Evolutionary conservation across 2,797 vertebrate genomes (phyloP), one percentile per base, ranked within the genome.

Genomic region (Rhodeus uyekii): DNA sequence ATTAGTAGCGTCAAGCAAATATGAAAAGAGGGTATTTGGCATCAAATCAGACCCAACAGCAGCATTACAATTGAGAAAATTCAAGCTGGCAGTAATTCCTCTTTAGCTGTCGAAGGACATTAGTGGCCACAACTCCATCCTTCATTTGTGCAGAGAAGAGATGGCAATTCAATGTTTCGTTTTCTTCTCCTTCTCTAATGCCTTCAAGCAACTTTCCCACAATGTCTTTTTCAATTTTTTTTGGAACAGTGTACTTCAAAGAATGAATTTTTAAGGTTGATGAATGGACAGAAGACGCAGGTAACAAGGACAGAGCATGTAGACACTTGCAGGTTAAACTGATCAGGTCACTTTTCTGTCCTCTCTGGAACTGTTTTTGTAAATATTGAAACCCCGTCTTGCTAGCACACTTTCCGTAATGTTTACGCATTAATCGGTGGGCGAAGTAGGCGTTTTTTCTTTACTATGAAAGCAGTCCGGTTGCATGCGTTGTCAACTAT

Each of bases 1-100:
- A 77, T 87, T 68, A 75, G 67, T 63, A 32, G 81, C 73, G n/a
- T 68, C 65, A 27, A 58, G 72, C 76, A 22, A 69, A 77, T 81
- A 76, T 83, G 61, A 83, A 85, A 83, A 64, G 80, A 32, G 73
- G 65, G 34, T 36, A 71, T 76, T 67, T 72, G 65, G 69, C 83
- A 87, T 77, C 50, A 36, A 83, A 78, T 87, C 83, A 81, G 76
- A 87, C 64, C 36, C 46, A 80, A 60, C 39, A 55, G 71, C 73
- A 60, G 61, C 77, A 83, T 87, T 74, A 81, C 80, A 87, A 73
- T 61, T 80, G 67, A 77, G 77, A 67, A 79, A 83, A 80, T 77
- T 60, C 69, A 76, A 87, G 81, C 78, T 85, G 81, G 81, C 81
- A 83, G 78, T 78, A 78, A 85, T 78, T 73, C 78, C 75, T 80